phyloP scores from a whole-genome alignment of 2,888 invertebrate species.

The Microctonus hyperodae region DNA sequence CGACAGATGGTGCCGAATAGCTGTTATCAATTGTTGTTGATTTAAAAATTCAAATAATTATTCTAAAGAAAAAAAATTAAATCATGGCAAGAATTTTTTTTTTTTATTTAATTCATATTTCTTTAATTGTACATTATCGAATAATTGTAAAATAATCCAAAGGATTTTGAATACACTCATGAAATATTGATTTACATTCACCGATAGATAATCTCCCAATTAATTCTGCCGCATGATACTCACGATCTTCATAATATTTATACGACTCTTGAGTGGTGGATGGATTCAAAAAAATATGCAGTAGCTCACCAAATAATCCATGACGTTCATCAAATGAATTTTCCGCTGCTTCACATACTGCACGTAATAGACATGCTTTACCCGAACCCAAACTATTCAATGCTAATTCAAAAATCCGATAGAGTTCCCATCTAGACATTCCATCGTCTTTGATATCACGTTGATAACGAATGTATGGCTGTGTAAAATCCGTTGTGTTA shows the following conservation, averaged over 20 bases:
- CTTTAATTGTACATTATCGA: background rate
- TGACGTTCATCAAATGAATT: conserved; percentile 73
- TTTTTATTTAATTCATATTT: background rate
- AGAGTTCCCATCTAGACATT: conserved; percentile 68
- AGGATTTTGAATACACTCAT: conserved; percentile 68
- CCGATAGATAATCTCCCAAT: conserved; percentile 46
- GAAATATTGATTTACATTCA: conserved; percentile 66
- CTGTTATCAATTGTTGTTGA: background rate
- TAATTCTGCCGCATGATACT: conserved; percentile 74
- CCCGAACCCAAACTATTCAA: conserved; percentile 58
- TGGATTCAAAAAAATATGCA: conserved; percentile 79
- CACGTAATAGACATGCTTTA: conserved; percentile 74
- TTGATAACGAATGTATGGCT: conserved; percentile 52
- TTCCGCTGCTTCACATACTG: conserved; percentile 79
- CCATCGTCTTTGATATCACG: conserved; percentile 33
- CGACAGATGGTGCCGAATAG: background rate
- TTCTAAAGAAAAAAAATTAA: background rate
- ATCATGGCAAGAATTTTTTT: background rate
- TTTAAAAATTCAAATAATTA: background rate
- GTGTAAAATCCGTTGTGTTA: conserved; percentile 69
- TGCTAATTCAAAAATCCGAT: conserved; percentile 70
- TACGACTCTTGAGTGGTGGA: conserved; percentile 72
- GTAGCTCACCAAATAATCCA: conserved; percentile 77
- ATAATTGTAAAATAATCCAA: conserved; percentile 66
- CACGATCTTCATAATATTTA: conserved; percentile 71